Evolutionary conservation across 2,888 invertebrate species (phyloP).

Genomic region (Proisotoma minuta): DNA sequence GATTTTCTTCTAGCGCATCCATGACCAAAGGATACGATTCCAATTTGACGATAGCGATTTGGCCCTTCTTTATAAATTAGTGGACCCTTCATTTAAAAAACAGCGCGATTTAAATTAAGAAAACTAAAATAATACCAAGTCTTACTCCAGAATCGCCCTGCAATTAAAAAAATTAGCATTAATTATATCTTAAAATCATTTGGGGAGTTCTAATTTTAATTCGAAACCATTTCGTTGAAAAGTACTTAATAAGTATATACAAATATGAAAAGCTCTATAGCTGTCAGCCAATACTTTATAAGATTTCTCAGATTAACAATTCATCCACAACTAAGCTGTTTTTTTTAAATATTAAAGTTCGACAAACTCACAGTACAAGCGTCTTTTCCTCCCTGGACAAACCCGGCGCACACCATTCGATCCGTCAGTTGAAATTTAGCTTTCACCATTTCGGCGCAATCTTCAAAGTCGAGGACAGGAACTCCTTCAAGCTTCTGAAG

Average conservation of each 20-base stretch:
- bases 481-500: constrained; percentile 18
- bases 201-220: no score
- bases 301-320: no score
- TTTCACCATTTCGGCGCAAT: neutral
- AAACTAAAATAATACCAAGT: neutral
- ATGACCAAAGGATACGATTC: constrained; percentile 19
- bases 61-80: neutral
- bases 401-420: constrained; percentile 22
- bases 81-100: constrained; percentile 11
- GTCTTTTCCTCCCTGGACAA: constrained; percentile 10
- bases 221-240: no score
- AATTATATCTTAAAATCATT: no score
- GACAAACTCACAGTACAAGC: constrained; percentile 13
- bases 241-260: no score
- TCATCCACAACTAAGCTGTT: no score
- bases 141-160: constrained; percentile 7
- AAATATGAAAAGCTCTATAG: no score
- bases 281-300: no score
- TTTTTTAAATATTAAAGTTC: no score
- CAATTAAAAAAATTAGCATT: neutral
- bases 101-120: no score
- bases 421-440: constrained; percentile 9
- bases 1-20: constrained; percentile 11
- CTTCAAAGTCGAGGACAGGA: constrained; percentile 9
- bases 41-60: constrained; percentile 12